Conservation (phyloP, 2,797 vertebrate genomes). For the Coilia nasus region DNA sequence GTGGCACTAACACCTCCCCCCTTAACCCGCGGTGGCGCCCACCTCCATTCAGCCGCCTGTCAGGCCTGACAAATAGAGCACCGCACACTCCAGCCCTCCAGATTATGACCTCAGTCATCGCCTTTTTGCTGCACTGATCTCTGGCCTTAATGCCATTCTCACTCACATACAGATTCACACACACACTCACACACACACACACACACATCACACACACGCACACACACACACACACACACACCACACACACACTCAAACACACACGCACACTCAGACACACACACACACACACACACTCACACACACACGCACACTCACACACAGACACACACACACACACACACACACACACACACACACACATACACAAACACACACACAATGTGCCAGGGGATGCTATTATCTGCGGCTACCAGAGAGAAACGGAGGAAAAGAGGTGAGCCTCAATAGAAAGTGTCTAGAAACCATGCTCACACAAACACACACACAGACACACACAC, state of each 20-base stretch:
- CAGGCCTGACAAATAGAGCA: conserved; percentile 40
- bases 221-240: background rate
- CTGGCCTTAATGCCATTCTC: conserved; percentile 27
- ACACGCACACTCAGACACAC: conserved; percentile 9
- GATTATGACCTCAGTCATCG: conserved; percentile 47
- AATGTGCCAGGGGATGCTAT: background rate
- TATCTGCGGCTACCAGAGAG: background rate
- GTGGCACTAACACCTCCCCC: no score
- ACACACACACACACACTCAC: background rate
- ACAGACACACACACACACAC: no score
- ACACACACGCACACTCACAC: background rate
- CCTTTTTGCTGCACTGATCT: conserved; percentile 37
- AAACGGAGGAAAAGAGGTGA: background rate
- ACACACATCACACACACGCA: background rate
- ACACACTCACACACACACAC: background rate
- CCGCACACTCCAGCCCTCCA: conserved; percentile 23
- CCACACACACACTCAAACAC: background rate
- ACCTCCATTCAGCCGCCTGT: conserved; percentile 40
- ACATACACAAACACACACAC: background rate
- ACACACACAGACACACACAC: background rate
- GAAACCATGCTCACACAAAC: conserved; percentile 16
- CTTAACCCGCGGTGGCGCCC: background rate
- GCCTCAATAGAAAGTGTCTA: no score
- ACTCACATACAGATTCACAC: background rate
- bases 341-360: background rate